A percentile compares a stretch with the other conserved stretches of the same genome.
Evolutionary conservation across 2,113 vertebrate genomes (phyloP).

Genomic region (Pitta sordida): DNA sequence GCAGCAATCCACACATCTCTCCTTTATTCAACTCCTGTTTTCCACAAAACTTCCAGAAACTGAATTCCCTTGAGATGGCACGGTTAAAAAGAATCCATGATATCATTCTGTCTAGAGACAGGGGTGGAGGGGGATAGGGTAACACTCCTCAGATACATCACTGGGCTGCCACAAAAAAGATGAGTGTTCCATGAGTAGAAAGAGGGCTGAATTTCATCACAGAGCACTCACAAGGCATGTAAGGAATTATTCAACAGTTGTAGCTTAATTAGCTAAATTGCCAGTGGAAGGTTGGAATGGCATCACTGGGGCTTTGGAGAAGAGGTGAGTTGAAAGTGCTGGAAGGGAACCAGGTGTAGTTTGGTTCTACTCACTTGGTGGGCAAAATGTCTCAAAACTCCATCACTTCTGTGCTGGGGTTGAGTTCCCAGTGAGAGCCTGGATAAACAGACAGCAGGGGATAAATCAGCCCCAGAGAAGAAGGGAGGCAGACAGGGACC

Average conservation of each 20-base stretch:
- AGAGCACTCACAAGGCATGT: background rate
- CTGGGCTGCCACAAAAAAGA: background rate
- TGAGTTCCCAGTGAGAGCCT: background rate
- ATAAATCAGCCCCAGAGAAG: background rate
- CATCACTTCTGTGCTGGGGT: background rate
- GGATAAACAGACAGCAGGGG: background rate
- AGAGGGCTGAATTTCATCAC: background rate
- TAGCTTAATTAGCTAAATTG: background rate
- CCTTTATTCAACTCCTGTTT: background rate
- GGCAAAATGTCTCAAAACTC: background rate
- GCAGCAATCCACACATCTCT: background rate
- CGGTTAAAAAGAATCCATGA: background rate
- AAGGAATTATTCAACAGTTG: background rate
- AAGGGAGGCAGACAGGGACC: no score
- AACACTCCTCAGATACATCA: background rate
- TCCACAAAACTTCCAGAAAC: background rate
- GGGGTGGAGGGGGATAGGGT: background rate
- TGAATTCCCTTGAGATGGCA: background rate
- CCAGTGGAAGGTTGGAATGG: background rate
- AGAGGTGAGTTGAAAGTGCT: background rate
- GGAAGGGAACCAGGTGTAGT: background rate
- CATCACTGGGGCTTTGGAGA: background rate
- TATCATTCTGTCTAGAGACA: slow-evolving; percentile 14
- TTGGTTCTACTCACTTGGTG: background rate
- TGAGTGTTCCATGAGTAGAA: background rate